Evolutionary conservation across 1,140 invertebrate genomes (phyloP), one percentile per base, ranked within the genome.

Genomic region (Acyrthosiphon pisum): DNA sequence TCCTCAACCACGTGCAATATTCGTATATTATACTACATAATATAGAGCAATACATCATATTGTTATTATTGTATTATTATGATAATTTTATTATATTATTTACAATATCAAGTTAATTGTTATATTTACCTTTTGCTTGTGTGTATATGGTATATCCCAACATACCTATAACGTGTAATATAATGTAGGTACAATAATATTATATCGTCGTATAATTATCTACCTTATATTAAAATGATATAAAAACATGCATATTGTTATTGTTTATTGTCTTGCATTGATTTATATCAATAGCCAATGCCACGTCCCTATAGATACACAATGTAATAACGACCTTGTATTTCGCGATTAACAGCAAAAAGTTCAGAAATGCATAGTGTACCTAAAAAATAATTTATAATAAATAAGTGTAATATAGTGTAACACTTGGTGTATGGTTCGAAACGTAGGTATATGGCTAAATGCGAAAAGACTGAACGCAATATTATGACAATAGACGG

Each of bases 241-340:
- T 76, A 76, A 76, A 18, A 35, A 7, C 18, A 76, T 76, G 60
- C 60, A 18, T n/a, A 53, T 68, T 68, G 30, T 68, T 68, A 68
- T 68, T 68, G 60, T n/a, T n/a, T n/a, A 76, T 76, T 76, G 30
- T 76, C n/a, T 76, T 76, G 30, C 60, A 76, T 76, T 76, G 60
- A 76, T 76, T 76, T 76, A 30, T n/a, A 14, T 6, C 60, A 76
- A 76, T 35, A 30, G 14, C 60, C 60, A 76, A 76, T 35, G 60
- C n/a, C 60, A 76, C 18, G 23, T 35, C n/a, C 30, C n/a, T n/a
- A n/a, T 76, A n/a, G 4, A 41, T n/a, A n/a, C 9, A 76, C 3
- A 20, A n/a, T n/a, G n/a, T 76, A 20, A 76, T n/a, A 68, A 18
- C 30, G 60, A 76, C 60, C 60, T 76, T 76, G n/a, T 76, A n/a